phyloP scores from a whole-genome alignment of 2,113 vertebrate species.

The Salminus brasiliensis region DNA sequence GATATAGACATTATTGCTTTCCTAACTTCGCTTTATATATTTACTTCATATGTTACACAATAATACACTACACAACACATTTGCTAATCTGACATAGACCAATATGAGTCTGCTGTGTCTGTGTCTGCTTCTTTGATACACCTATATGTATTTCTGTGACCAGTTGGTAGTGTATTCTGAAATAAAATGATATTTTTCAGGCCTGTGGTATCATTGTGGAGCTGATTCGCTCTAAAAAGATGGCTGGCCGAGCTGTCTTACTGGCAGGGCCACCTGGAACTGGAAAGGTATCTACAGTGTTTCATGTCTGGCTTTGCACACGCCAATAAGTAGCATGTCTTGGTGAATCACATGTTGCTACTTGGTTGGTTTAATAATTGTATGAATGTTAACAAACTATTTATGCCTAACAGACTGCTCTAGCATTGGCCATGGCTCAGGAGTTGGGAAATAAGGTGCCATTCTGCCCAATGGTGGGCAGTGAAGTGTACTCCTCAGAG shows the following conservation, averaged over 20 bases:
- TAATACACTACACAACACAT: too few species aligned
- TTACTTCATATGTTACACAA: too few species aligned
- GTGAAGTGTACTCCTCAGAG: conserved; percentile 96
- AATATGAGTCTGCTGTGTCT: too few species aligned
- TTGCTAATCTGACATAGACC: too few species aligned
- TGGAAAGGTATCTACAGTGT: conserved; percentile 84
- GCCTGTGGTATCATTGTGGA: conserved; percentile 97
- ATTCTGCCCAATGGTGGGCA: conserved; percentile 98
- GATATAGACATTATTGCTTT: too few species aligned
- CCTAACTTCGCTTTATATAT: too few species aligned
- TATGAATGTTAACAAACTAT: background rate
- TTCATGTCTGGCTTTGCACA: background rate
- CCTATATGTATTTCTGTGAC: too few species aligned
- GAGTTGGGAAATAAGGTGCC: conserved; percentile 97
- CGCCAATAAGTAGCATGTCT: too few species aligned
- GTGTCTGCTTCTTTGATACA: too few species aligned
- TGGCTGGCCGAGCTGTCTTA: conserved; percentile 94
- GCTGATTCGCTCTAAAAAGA: conserved; percentile 96
- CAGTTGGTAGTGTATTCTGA: too few species aligned
- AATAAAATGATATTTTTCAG: conserved; percentile 72
- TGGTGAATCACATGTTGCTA: background rate
- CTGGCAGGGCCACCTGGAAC: conserved; percentile 96
- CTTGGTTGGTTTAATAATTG: background rate
- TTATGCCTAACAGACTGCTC: conserved; percentile 82
- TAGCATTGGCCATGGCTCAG: conserved; percentile 94